Base-by-base conservation (phyloP, 2,113 vertebrate species). In the Labrus mixtus region DNA sequence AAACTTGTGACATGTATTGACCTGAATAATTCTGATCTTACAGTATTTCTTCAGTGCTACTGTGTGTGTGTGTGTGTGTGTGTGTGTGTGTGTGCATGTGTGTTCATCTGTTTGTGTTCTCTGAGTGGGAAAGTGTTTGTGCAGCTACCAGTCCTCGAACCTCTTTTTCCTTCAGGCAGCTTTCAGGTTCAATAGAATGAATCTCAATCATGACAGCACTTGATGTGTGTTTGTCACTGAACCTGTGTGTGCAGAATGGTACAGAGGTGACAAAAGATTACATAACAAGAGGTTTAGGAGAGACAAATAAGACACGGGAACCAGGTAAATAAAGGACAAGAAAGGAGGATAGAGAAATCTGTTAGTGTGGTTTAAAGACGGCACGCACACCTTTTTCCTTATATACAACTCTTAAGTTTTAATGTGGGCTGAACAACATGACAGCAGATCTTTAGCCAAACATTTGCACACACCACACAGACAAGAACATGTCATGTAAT, bases 101-200 rank as follows among this genome's bases (percentile, higher is more conserved):
- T n/a, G n/a, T n/a, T n/a, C n/a, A n/a, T n/a, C n/a, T n/a, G n/a
- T n/a, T n/a, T 29, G 29, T 29, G 2, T 5, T 33, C 29, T 33
- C 4, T 33, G 29, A 33, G 29, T 6, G 29, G 29, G 29, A 6
- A 33, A 6, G 29, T 33, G 29, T 33, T 6, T 33, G 29, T 33
- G 29, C 29, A 33, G 73, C 19, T 62, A 68, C 55, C 22, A 16
- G 51, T 22, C 60, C 16, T 12, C 48, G 9, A 75, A 51, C 45
- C 3, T 75, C 11, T 59, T 61, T 39, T 7, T 25, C 33, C 56
- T 53, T 59, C 5, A 41, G 61, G 48, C 55, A 61, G 61, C 60
- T 55, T 76, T 76, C 46, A 80, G 59, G 58, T 78, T 83, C 23
- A 80, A 80, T 37, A 66, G 20, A 62, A 61, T 46, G 43, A 19